Base-by-base conservation (phyloP, 2,888 invertebrate species). In the Aphidius colemani region DNA sequence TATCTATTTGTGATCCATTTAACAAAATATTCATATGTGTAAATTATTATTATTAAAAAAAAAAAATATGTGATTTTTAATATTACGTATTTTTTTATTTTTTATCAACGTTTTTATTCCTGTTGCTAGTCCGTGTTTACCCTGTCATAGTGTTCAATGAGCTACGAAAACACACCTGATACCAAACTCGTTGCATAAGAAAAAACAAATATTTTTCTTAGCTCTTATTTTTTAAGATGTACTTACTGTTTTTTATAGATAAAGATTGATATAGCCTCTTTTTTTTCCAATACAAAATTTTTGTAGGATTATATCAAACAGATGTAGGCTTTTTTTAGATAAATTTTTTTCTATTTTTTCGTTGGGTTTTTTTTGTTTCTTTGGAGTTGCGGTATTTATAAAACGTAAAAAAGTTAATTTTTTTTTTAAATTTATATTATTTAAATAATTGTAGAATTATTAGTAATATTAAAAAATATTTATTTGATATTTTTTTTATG, bases 401-500 rank as follows among this genome's bases (percentile, higher is more conserved):
- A 57, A 11, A 41, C 9, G 43, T 8, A 13, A 41, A 45, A 13
- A 44, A 45, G 8, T 18, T 45, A 41, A 7, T 45, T 43, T 57
- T 43, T 18, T 57, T n/a, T 45, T 57, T 11, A 8, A 30, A 45
- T 45, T n/a, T 44, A 45, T 43, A 43, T 50, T 11, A 50, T 50
- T 50, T 50, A 18, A 11, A 50, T 40, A 40, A 53, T 18, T 53
- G 18, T 7, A 39, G 39, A 53, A 53, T 6, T 10, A 39, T 10
- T 40, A 30, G n/a, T 53, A 39, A n/a, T 39, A 11, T 13, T 30
- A 39, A 40, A 39, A 53, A 53, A 53, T 10, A 77, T 77, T 74
- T 76, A 77, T 71, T 77, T 78, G 79, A 79, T 76, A 78, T 75
- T 75, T 78, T 80, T 80, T 79, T 80, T 79, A 80, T 80, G 78